Evolutionary conservation across 2,888 invertebrate species (phyloP).

Genomic region (Lasioglossum pauxillum): DNA sequence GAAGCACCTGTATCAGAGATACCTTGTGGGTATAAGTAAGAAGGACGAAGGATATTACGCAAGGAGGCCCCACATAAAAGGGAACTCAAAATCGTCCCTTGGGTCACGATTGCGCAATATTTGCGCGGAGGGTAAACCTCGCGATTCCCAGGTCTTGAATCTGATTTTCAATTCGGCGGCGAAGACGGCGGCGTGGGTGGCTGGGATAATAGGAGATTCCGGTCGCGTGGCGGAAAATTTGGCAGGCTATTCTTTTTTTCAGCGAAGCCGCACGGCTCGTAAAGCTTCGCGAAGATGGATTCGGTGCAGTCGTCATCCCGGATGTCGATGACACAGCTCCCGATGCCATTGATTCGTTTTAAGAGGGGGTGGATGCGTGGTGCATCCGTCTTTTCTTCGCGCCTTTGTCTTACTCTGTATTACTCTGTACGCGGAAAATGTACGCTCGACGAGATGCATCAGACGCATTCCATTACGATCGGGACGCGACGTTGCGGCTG

Average conservation of each 20-base stretch:
- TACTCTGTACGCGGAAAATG: not conserved
- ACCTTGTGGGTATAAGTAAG: not conserved
- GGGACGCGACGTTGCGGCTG: not conserved
- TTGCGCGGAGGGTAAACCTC: slow-evolving; percentile 1
- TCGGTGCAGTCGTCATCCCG: slow-evolving; percentile 14
- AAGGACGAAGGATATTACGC: not conserved
- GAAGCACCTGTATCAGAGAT: not conserved
- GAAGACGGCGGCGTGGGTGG: not conserved
- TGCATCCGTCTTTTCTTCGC: not conserved
- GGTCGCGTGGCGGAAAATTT: slow-evolving; percentile 35
- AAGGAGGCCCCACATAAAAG: not conserved
- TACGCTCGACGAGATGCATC: slow-evolving; percentile 12
- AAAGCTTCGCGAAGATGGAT: slow-evolving; percentile 42
- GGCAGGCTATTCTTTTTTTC: slow-evolving; percentile 4
- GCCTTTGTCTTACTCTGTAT: not conserved
- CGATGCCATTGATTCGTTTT: slow-evolving; percentile 8
- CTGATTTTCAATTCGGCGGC: slow-evolving; percentile 12
- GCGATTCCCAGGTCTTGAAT: slow-evolving; percentile 1
- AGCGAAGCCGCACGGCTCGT: slow-evolving; percentile 23
- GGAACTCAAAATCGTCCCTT: not conserved
- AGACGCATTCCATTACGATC: slow-evolving; percentile 43
- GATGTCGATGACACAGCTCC: slow-evolving; percentile 20
- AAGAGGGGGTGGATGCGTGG: not conserved
- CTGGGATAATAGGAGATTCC: slow-evolving; percentile 35
- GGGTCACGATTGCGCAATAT: slow-evolving; percentile 22